A percentile compares a stretch with the other conserved stretches of the same genome.
Conservation (phyloP, 2,113 vertebrate species). For the Dipodomys ordii region DNA sequence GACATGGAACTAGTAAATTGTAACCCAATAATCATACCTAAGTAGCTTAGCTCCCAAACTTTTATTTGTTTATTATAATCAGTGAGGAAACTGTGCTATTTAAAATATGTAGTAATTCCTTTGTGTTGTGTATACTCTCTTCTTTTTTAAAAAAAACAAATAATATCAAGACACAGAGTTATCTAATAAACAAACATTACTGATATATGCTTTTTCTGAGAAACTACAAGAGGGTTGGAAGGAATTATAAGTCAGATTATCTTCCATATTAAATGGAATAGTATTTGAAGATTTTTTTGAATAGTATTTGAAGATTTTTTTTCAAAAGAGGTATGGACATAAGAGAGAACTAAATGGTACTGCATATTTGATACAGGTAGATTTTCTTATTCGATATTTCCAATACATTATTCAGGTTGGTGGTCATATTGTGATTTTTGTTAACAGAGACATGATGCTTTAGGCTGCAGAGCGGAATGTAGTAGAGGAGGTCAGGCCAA, state of each 20-base stretch:
- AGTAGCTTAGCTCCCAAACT: not conserved
- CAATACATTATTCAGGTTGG: not conserved
- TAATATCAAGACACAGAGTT: not conserved
- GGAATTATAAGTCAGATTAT: not conserved
- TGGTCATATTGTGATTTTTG: not conserved
- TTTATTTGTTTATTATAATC: not conserved
- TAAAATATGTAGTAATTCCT: not conserved
- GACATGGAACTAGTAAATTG: not conserved
- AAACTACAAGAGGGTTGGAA: not conserved
- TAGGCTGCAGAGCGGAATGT: not conserved
- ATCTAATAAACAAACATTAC: not conserved
- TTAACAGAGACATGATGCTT: not conserved
- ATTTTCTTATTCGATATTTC: conserved; percentile 24
- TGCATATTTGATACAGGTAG: not conserved
- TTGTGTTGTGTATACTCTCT: not conserved
- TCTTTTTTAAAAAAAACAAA: not conserved
- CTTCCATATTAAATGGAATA: not conserved
- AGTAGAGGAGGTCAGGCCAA: not conserved
- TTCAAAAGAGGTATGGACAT: not conserved
- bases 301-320: not conserved
- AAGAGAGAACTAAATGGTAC: not conserved
- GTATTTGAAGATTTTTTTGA: conserved; percentile 24
- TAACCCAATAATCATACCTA: not conserved
- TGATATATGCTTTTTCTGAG: not conserved
- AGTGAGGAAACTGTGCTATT: not conserved